These are phyloP conservation scores for Tonatia bakeri DNA, from an alignment of 2,113 vertebrate species.

Conservation along the genomic window DNA sequence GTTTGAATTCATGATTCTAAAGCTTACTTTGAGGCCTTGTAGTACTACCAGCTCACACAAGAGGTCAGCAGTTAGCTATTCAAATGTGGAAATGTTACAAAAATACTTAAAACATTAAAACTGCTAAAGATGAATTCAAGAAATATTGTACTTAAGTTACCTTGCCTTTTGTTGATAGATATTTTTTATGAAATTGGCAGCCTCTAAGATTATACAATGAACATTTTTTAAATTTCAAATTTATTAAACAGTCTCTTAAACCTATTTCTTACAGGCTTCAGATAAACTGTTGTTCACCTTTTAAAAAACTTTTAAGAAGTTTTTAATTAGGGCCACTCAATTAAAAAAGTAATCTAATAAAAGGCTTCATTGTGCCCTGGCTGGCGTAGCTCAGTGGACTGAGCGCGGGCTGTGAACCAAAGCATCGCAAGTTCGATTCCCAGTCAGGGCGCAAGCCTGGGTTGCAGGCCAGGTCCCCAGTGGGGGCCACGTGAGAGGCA, in stretches of 20 bases:
- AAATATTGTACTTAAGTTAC: not conserved
- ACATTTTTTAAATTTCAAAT: not conserved
- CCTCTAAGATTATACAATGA: not conserved
- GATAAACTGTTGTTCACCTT: not conserved
- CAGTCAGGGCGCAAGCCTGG: no score
- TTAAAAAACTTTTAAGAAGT: not conserved
- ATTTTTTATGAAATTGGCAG: not conserved
- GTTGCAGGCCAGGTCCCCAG: no score
- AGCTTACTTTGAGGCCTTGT: conserved; percentile 21
- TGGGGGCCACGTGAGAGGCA: no score
- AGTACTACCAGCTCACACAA: conserved; percentile 67
- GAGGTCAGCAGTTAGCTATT: conserved; percentile 73
- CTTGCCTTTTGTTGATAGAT: not conserved
- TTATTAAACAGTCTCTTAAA: not conserved
- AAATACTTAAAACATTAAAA: not conserved
- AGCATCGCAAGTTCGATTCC: no score
- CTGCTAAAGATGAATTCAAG: not conserved
- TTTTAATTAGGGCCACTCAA: not conserved
- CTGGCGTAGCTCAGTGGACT: no score
- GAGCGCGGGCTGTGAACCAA: no score
- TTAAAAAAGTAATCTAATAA: not conserved
- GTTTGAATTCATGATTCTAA: not conserved
- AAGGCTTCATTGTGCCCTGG: not conserved
- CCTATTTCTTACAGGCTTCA: not conserved
- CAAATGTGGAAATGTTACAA: not conserved